Percentiles rank a stretch among this genome's conserved stretches.
phyloP scores from a whole-genome alignment of 1,140 invertebrate species.

The Drosophila ironensis region DNA sequence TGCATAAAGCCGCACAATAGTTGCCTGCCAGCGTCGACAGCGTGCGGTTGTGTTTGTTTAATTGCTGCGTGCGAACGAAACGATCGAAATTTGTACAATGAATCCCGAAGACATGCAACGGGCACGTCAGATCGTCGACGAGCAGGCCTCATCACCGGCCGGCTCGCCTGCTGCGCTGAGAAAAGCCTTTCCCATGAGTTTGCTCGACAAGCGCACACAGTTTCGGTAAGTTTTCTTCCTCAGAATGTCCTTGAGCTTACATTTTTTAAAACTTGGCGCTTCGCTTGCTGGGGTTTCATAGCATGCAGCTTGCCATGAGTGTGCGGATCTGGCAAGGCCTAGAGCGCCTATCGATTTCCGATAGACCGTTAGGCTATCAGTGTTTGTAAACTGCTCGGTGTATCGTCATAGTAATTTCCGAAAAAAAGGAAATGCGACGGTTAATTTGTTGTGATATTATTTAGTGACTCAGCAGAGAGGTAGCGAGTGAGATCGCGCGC shows the following conservation, averaged over 20 bases:
- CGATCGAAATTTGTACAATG: constrained; percentile 18
- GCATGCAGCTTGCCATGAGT: background rate
- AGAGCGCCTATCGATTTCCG: too few species aligned
- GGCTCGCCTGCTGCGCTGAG: constrained; percentile 37
- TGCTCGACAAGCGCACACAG: constrained; percentile 59
- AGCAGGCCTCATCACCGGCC: constrained; percentile 10
- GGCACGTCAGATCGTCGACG: constrained; percentile 39
- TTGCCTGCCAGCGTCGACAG: constrained; percentile 46
- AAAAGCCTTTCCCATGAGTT: constrained; percentile 23
- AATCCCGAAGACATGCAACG: constrained; percentile 56
- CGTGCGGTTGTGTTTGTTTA: constrained; percentile 54
- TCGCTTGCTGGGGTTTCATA: background rate
- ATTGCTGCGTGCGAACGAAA: constrained; percentile 21
- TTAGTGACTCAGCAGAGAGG: constrained; percentile 17
- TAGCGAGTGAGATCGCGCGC: background rate
- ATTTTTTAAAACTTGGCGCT: background rate
- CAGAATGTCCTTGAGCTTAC: constrained; percentile 10
- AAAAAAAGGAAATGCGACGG: too few species aligned
- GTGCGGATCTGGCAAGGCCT: too few species aligned
- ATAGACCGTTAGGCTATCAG: too few species aligned
- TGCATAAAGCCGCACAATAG: constrained; percentile 71
- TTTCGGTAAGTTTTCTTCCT: constrained; percentile 56
- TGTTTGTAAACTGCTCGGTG: too few species aligned
- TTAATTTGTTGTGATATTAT: background rate
- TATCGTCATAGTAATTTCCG: too few species aligned